Percentiles rank a stretch among this genome's conserved stretches.
These are phyloP conservation scores for Pollimyrus isidori DNA, from an alignment of 2,113 vertebrate genomes.

Conservation along the genomic window DNA sequence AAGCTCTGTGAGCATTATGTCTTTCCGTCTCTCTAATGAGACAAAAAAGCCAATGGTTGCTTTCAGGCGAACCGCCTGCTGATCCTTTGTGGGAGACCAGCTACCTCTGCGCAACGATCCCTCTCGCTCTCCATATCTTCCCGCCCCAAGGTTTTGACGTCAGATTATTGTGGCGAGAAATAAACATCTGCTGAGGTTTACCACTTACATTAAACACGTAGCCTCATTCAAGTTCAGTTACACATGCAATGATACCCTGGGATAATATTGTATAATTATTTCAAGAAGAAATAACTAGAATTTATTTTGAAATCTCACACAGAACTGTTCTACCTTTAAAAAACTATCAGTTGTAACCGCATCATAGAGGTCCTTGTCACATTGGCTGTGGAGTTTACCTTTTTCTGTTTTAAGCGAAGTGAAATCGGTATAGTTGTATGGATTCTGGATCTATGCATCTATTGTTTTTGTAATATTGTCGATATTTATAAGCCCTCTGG, in stretches of 20 bases:
- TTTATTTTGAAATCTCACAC: neutral
- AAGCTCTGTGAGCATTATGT: neutral
- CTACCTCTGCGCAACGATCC: neutral
- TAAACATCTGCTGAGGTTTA: neutral
- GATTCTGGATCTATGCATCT: neutral
- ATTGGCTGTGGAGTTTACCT: neutral
- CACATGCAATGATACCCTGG: neutral
- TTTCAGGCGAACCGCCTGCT: neutral
- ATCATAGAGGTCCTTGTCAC: neutral
- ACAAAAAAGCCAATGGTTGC: neutral
- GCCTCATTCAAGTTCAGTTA: neutral
- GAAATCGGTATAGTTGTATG: neutral
- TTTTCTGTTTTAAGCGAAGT: neutral
- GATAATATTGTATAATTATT: neutral
- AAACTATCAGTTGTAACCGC: neutral
- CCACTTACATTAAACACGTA: neutral
- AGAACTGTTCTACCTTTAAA: neutral
- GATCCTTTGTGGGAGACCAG: neutral
- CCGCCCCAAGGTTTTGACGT: slow-evolving; percentile 20
- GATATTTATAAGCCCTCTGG: neutral
- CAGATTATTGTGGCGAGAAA: neutral
- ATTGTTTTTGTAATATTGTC: neutral
- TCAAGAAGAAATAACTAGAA: neutral
- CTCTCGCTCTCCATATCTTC: neutral
- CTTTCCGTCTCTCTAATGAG: neutral